phyloP scores from a whole-genome alignment of 2,113 vertebrate species.

The Halichoeres trimaculatus region DNA sequence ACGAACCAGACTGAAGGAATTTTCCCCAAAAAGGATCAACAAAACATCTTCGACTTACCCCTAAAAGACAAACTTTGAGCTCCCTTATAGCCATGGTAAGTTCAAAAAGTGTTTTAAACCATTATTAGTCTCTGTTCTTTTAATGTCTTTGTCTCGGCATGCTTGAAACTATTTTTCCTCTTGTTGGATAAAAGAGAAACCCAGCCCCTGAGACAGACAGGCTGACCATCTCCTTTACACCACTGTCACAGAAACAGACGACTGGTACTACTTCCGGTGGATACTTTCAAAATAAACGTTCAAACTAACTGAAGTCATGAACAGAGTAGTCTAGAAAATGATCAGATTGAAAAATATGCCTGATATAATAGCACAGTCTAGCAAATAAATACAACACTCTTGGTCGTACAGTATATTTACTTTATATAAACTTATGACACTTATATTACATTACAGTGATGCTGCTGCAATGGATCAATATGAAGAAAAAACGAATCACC shows the following conservation, averaged over 20 bases:
- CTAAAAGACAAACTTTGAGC: conserved; percentile 96
- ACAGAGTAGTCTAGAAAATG: too few species aligned
- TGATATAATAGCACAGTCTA: too few species aligned
- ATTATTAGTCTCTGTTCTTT: conserved; percentile 49
- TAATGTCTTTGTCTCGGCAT: conserved; percentile 64
- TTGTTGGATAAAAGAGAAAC: conserved; percentile 56
- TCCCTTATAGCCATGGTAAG: conserved; percentile 89
- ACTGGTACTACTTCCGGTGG: background rate
- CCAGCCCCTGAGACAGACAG: conserved; percentile 57
- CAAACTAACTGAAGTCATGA: too few species aligned
- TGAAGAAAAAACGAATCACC: too few species aligned
- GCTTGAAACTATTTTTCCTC: conserved; percentile 45
- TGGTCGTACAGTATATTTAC: too few species aligned
- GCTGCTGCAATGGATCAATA: too few species aligned
- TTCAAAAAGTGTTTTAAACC: conserved; percentile 34
- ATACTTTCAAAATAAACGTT: conserved; percentile 43
- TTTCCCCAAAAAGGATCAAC: conserved; percentile 46
- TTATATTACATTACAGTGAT: too few species aligned
- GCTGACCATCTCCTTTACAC: conserved; percentile 47
- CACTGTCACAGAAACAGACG: accelerated
- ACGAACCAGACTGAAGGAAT: conserved; percentile 62
- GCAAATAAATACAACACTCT: too few species aligned
- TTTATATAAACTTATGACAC: too few species aligned
- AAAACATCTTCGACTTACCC: conserved; percentile 87
- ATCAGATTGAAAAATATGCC: too few species aligned